A percentile compares a stretch with the other conserved stretches of the same genome.
phyloP scores from a whole-genome alignment of 1,140 invertebrate species.

The Plodia interpunctella region DNA sequence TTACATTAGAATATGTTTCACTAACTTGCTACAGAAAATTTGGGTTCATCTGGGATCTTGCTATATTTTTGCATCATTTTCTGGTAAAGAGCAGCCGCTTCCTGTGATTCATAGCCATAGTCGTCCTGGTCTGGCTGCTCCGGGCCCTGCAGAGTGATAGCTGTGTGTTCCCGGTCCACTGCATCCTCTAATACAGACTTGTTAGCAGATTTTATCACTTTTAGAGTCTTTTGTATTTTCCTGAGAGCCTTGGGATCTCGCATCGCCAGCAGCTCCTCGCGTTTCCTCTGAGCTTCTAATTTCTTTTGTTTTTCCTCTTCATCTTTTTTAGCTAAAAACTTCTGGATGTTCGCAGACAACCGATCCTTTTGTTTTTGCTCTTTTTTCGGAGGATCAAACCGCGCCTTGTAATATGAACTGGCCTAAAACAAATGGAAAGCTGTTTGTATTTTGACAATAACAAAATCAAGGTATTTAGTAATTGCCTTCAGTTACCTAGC shows the following conservation, averaged over 20 bases:
- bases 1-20: slow-evolving; percentile 9
- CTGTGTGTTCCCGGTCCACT: slow-evolving; percentile 85
- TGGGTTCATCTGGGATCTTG: slow-evolving; percentile 82
- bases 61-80: slow-evolving; percentile 91
- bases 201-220: slow-evolving; percentile 91
- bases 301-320: slow-evolving; percentile 84
- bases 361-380: slow-evolving; percentile 81
- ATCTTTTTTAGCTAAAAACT: slow-evolving; percentile 88
- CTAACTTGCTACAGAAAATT: slow-evolving; percentile 70
- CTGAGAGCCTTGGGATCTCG: slow-evolving; percentile 85
- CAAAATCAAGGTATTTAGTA: background rate
- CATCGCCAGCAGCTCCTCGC: slow-evolving; percentile 82
- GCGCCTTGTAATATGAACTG: slow-evolving; percentile 82
- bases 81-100: slow-evolving; percentile 87
- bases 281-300: slow-evolving; percentile 81
- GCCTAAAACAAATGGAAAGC: slow-evolving; percentile 42
- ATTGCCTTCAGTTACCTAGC: background rate
- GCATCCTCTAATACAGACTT: slow-evolving; percentile 91
- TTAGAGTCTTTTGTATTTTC: slow-evolving; percentile 80
- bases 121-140: slow-evolving; percentile 93
- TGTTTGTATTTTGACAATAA: slow-evolving; percentile 7
- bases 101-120: slow-evolving; percentile 90
- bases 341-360: slow-evolving; percentile 87
- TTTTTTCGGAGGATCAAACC: slow-evolving; percentile 90
- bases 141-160: slow-evolving; percentile 83